Percentiles rank a stretch among this genome's conserved stretches.
These are phyloP conservation scores for Axinella damicornis DNA, from an alignment of 37 sponge, comb jelly and placozoan species.

Conservation along the genomic window DNA sequence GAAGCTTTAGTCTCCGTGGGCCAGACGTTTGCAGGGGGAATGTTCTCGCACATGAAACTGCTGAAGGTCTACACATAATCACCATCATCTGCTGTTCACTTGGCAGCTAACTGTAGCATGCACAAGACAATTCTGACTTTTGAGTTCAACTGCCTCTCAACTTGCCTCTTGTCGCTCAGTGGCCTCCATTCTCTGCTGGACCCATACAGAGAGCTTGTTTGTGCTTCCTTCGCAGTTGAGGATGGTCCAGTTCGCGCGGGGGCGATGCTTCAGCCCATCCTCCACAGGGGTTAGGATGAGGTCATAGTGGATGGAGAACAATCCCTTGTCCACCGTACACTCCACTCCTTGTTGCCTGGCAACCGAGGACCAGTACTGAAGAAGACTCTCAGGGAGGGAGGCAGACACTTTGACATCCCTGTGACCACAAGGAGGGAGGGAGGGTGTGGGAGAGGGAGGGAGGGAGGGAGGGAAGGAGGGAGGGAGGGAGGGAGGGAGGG, in stretches of 20 bases:
- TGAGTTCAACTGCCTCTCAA: neutral
- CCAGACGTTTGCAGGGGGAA: no score
- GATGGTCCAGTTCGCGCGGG: slow-evolving; percentile 66
- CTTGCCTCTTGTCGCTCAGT: neutral
- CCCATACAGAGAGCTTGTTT: slow-evolving; percentile 26
- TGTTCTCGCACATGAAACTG: no score
- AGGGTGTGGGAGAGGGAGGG: neutral
- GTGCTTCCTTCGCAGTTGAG: slow-evolving; percentile 38
- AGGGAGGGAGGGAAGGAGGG: neutral
- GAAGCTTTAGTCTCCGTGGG: no score
- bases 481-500: neutral
- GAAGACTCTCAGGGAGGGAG: slow-evolving; percentile 34
- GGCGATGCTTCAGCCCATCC: slow-evolving; percentile 74
- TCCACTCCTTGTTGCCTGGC: slow-evolving; percentile 72
- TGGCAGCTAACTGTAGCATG: no score
- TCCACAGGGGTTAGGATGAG: slow-evolving; percentile 58
- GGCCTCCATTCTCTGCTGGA: slow-evolving; percentile 9
- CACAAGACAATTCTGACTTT: no score
- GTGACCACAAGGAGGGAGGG: neutral
- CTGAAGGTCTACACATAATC: no score
- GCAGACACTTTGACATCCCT: slow-evolving; percentile 65
- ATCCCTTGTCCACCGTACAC: slow-evolving; percentile 35
- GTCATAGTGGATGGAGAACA: slow-evolving; percentile 29
- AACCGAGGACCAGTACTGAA: slow-evolving; percentile 82
- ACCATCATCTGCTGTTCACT: no score